A percentile compares a stretch with the other conserved stretches of the same genome.
phyloP scores from a whole-genome alignment of 2,797 vertebrate species.

The Danio jaintianensis region DNA sequence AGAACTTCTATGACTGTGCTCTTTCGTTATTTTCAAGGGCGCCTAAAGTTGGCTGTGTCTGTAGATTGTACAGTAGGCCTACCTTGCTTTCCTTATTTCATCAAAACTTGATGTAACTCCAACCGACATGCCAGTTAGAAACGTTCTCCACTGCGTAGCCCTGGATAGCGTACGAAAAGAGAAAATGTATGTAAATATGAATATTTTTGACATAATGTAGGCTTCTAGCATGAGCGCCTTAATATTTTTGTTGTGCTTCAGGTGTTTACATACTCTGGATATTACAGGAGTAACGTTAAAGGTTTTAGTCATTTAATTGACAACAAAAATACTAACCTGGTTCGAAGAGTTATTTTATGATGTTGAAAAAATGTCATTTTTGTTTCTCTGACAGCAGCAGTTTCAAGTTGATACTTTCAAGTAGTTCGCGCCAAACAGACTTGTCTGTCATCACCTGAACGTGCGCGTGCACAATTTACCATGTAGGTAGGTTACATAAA shows the following conservation, averaged over 20 bases:
- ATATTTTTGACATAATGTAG: background rate
- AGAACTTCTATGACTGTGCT: conserved; percentile 40
- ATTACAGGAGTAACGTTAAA: no score
- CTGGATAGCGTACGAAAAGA: background rate
- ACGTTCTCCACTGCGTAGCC: background rate
- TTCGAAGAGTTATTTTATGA: no score
- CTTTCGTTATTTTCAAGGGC: background rate
- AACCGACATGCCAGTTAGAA: background rate
- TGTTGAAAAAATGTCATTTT: background rate
- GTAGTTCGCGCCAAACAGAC: background rate
- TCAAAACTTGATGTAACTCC: background rate
- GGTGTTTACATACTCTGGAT: background rate
- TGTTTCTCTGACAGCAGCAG: background rate
- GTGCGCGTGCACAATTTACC: background rate
- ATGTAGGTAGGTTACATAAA: no score
- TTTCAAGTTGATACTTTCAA: background rate
- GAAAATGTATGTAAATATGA: background rate
- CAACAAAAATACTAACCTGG: background rate
- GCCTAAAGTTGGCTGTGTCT: no score
- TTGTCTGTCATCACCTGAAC: background rate
- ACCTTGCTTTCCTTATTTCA: conserved; percentile 1
- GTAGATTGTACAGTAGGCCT: background rate
- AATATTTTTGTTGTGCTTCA: background rate
- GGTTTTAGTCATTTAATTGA: background rate
- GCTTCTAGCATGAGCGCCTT: background rate